phyloP scores from a whole-genome alignment of 1,140 invertebrate species.

The Rhynchophorus ferrugineus region DNA sequence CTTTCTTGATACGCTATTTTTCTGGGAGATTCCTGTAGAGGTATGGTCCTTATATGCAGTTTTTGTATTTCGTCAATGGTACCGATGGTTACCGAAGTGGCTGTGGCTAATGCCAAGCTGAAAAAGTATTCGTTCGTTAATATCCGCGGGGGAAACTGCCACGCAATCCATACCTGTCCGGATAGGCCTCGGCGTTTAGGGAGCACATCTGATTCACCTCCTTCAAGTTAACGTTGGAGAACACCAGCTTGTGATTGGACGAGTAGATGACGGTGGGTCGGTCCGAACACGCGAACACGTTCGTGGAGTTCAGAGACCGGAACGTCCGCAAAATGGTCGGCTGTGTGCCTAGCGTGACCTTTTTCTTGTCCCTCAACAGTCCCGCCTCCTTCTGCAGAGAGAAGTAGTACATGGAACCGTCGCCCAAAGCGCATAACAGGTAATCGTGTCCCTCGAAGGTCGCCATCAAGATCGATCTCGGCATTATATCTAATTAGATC shows the following conservation, averaged over 20 bases:
- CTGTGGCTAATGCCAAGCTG: constrained; percentile 89
- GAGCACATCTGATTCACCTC: constrained; percentile 99
- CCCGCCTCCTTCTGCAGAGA: constrained; percentile 67
- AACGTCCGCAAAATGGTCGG: constrained; percentile 91
- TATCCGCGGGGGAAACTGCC: neutral
- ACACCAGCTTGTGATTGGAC: constrained; percentile 97
- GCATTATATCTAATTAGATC: constrained; percentile 75
- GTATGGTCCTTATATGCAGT: constrained; percentile 91
- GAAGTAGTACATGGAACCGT: constrained; percentile 98
- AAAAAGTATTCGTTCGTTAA: constrained; percentile 24
- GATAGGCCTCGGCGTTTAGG: constrained; percentile 88
- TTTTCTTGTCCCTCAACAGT: constrained; percentile 72
- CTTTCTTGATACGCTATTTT: constrained; percentile 92
- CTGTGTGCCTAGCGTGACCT: constrained; percentile 93
- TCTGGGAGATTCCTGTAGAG: constrained; percentile 86
- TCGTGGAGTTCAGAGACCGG: constrained; percentile 81
- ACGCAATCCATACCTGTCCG: constrained; percentile 60
- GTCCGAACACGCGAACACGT: constrained; percentile 98
- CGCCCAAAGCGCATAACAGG: constrained; percentile 86
- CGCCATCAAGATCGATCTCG: constrained; percentile 89
- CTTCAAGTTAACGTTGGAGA: constrained; percentile 98
- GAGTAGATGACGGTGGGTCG: constrained; percentile 98
- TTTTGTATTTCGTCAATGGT: constrained; percentile 99
- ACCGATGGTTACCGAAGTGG: constrained; percentile 89
- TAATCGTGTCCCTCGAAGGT: constrained; percentile 90